phyloP scores from a whole-genome alignment of 2,797 vertebrate species.

The Anabacerthia variegaticeps region DNA sequence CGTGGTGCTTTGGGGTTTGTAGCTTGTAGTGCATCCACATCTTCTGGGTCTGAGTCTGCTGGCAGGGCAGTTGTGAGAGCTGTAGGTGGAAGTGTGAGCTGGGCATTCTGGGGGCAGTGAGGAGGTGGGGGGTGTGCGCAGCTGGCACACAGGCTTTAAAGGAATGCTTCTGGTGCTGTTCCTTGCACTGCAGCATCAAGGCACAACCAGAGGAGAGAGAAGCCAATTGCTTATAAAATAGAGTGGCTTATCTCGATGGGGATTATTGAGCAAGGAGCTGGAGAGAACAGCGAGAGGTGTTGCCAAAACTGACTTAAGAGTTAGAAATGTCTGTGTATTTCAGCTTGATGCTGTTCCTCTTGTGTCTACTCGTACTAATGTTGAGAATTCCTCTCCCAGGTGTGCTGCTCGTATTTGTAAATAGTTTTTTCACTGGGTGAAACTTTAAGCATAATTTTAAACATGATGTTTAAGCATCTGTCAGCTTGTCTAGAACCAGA shows the following conservation, averaged over 20 bases:
- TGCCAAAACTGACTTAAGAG: background rate
- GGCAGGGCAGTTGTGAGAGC: background rate
- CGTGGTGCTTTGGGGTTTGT: background rate
- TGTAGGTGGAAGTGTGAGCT: background rate
- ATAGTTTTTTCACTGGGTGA: background rate
- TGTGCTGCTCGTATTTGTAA: background rate
- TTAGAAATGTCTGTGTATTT: background rate
- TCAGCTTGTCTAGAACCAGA: background rate
- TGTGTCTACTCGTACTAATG: accelerated
- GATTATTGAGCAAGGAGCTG: background rate
- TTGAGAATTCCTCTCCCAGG: background rate
- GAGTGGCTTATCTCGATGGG: background rate
- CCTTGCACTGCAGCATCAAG: background rate
- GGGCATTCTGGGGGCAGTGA: background rate
- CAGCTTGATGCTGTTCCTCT: background rate
- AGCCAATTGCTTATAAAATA: background rate
- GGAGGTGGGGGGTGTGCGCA: background rate
- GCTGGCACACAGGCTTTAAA: background rate
- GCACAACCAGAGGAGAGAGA: background rate
- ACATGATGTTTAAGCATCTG: background rate
- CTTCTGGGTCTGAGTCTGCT: background rate
- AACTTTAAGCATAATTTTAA: background rate
- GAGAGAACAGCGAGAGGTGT: background rate
- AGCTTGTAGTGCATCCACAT: background rate
- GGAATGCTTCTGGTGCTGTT: background rate